A percentile compares a stretch with the other conserved stretches of the same genome.
phyloP scores from a whole-genome alignment of 2,113 vertebrate species.

The Xyliphius kryptos region DNA sequence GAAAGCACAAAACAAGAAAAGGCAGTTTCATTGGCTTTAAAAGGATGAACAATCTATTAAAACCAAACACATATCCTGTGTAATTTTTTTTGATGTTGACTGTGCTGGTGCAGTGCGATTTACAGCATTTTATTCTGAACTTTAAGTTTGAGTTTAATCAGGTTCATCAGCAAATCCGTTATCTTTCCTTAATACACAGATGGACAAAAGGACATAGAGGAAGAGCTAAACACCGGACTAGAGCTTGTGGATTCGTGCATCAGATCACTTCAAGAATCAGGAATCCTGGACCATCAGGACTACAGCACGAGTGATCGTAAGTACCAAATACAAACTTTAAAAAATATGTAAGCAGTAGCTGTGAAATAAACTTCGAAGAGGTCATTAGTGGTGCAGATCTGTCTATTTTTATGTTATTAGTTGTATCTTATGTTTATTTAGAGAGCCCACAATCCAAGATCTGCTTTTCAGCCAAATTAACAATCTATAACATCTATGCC shows the following conservation, averaged over 20 bases:
- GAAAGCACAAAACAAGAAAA: neutral
- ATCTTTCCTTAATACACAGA: conserved; percentile 57
- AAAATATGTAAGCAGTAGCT: no score
- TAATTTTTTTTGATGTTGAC: neutral
- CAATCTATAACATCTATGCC: no score
- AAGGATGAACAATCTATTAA: neutral
- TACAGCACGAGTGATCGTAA: conserved; percentile 83
- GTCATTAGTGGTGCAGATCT: no score
- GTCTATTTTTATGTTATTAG: no score
- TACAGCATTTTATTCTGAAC: neutral
- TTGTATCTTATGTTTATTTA: no score
- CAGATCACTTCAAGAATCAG: conserved; percentile 92
- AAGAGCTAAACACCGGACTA: conserved; percentile 91
- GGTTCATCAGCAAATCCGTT: conserved; percentile 3
- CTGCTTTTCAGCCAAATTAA: no score
- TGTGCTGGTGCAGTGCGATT: no score
- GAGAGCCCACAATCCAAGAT: no score
- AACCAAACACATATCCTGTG: neutral
- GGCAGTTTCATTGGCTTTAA: neutral
- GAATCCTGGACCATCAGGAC: conserved; percentile 87
- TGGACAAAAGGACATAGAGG: conserved; percentile 97
- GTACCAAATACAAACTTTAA: conserved; percentile 38
- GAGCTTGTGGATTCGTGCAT: conserved; percentile 98
- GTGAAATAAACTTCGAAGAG: no score
- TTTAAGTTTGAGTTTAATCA: neutral